Conservation (phyloP, 2,113 vertebrate species). For the Poicephalus meyeri region DNA sequence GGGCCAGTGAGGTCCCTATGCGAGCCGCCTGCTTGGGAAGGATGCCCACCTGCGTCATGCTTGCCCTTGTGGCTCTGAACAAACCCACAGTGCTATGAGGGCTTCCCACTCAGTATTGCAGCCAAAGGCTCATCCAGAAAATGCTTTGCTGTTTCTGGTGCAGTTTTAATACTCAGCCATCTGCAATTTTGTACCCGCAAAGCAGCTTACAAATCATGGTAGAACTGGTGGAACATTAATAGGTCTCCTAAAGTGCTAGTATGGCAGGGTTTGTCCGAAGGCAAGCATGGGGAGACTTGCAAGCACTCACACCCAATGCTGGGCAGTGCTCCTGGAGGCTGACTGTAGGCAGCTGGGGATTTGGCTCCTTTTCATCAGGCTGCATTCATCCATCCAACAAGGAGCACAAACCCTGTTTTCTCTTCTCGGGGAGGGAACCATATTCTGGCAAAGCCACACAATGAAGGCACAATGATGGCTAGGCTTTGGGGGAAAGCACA, state of each 20-base stretch:
- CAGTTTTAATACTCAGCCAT: not conserved
- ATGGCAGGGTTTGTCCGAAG: not conserved
- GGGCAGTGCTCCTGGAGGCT: not conserved
- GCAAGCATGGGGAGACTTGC: not conserved
- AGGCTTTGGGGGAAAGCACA: not conserved
- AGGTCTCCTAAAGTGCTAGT: not conserved
- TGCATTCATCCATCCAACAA: not conserved
- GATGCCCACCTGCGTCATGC: not conserved
- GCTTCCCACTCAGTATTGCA: not conserved
- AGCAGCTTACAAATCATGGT: not conserved
- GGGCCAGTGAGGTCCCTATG: not conserved
- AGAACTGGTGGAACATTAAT: not conserved
- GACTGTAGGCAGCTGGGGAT: fast-evolving
- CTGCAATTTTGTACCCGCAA: not conserved
- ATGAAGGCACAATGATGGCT: not conserved
- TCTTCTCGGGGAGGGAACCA: not conserved
- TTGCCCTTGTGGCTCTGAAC: not conserved
- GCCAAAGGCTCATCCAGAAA: not conserved
- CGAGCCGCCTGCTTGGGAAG: fast-evolving
- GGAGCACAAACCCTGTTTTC: not conserved
- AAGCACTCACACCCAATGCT: fast-evolving
- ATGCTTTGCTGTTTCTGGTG: fast-evolving
- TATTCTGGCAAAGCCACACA: not conserved
- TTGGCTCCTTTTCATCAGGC: not conserved
- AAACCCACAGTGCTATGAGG: not conserved